These are phyloP conservation scores for Halcyon badia DNA, from an alignment of 2,797 vertebrate species.

Conservation along the genomic window DNA sequence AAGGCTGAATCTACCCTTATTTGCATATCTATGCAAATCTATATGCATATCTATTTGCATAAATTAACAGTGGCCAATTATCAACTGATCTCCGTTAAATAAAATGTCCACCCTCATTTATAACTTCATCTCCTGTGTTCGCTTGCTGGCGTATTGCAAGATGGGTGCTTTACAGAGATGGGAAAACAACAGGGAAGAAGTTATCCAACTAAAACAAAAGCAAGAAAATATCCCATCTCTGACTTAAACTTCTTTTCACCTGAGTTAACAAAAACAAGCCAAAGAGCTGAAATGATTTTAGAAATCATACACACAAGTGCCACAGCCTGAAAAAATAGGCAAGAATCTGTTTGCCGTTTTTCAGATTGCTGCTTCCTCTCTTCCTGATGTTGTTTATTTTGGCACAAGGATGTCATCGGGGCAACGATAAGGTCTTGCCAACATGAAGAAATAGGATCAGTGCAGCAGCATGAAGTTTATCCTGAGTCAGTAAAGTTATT, in stretches of 20 bases:
- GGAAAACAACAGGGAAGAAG: background rate
- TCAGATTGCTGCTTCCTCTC: constrained; percentile 16
- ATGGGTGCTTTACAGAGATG: background rate
- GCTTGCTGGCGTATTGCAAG: background rate
- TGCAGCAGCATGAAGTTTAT: constrained; percentile 5
- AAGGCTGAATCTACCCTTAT: background rate
- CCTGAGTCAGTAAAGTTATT: constrained; percentile 27
- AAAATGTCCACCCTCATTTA: background rate
- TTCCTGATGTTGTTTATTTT: constrained; percentile 54
- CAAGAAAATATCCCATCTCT: background rate
- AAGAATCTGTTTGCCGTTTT: constrained; percentile 47
- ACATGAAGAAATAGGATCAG: constrained; percentile 35
- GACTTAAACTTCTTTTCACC: background rate
- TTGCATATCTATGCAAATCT: background rate
- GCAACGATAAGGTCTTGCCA: constrained; percentile 22
- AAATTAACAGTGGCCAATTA: background rate
- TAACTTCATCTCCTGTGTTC: background rate
- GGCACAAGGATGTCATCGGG: background rate
- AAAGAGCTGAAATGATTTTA: constrained; percentile 2
- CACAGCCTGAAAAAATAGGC: constrained; percentile 20
- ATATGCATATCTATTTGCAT: background rate
- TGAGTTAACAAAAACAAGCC: background rate
- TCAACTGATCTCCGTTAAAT: background rate
- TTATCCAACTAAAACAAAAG: background rate
- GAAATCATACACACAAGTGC: constrained; percentile 1